A percentile compares a stretch with the other conserved stretches of the same genome.
These are phyloP conservation scores for Nycticryphes semicollaris DNA, from an alignment of 2,113 vertebrate genomes.

Conservation along the genomic window DNA sequence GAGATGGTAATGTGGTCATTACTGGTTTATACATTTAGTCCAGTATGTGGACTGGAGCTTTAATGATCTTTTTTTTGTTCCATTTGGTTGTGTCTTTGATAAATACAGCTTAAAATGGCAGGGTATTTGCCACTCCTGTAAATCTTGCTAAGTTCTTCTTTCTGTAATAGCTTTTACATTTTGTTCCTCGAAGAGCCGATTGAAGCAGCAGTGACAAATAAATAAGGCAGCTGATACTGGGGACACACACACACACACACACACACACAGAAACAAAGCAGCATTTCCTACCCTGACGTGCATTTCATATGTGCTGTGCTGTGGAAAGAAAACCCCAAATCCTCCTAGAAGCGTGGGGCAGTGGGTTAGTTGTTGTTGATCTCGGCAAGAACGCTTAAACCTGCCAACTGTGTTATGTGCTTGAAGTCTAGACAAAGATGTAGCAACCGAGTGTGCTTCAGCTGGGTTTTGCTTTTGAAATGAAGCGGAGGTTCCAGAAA, in stretches of 20 bases:
- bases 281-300: background rate
- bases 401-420: constrained; percentile 38
- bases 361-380: background rate
- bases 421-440: constrained; percentile 22
- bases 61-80: background rate
- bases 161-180: background rate
- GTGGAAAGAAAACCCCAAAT: background rate
- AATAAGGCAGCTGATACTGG: background rate
- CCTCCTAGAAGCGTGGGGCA: background rate
- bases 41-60: background rate
- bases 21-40: background rate
- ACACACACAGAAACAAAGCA: background rate
- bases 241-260: no score
- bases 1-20: fast-evolving
- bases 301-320: background rate
- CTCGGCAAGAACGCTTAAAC: background rate
- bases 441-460: background rate
- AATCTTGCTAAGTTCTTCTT: background rate
- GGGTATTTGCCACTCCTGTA: background rate
- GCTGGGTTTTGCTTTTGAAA: background rate
- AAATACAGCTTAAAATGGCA: background rate
- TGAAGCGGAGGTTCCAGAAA: background rate
- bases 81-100: background rate
- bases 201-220: background rate
- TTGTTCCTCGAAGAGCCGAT: background rate